These are phyloP conservation scores for Chrysochloris asiatica DNA, from an alignment of 2,113 vertebrate species.

Conservation along the genomic window DNA sequence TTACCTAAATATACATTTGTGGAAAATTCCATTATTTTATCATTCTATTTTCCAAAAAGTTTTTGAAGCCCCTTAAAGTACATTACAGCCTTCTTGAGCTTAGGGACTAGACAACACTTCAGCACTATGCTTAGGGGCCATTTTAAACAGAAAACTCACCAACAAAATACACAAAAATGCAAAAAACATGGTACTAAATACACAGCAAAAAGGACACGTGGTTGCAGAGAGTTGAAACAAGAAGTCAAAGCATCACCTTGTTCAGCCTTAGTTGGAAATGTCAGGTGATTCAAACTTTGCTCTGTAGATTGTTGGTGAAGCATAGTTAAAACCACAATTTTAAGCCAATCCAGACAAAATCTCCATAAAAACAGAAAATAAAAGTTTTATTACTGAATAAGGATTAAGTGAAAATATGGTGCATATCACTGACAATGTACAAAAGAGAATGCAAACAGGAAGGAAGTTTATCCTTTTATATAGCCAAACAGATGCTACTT, in stretches of 20 bases:
- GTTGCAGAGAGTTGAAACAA: neutral
- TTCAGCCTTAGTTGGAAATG: neutral
- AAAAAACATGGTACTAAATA: neutral
- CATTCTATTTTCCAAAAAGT: too few relatives aligned
- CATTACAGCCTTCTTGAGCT: neutral
- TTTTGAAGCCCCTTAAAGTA: neutral
- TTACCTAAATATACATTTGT: neutral
- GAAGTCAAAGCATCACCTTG: neutral
- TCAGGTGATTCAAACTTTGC: neutral
- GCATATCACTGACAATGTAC: too few relatives aligned
- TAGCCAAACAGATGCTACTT: neutral
- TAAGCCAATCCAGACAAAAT: neutral
- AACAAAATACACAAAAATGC: neutral
- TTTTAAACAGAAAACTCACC: neutral
- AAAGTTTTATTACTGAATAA: neutral
- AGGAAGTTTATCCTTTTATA: neutral
- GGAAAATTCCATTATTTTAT: too few relatives aligned
- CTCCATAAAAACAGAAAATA: neutral
- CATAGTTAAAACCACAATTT: neutral
- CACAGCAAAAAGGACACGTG: neutral
- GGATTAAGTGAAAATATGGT: too few relatives aligned
- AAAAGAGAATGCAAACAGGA: too few relatives aligned
- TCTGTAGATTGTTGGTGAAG: neutral
- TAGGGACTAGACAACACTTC: neutral
- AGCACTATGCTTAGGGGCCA: neutral